Evolutionary conservation across 2,797 vertebrate genomes (phyloP), one percentile per base, ranked within the genome.

Genomic region (Karalla daura): DNA sequence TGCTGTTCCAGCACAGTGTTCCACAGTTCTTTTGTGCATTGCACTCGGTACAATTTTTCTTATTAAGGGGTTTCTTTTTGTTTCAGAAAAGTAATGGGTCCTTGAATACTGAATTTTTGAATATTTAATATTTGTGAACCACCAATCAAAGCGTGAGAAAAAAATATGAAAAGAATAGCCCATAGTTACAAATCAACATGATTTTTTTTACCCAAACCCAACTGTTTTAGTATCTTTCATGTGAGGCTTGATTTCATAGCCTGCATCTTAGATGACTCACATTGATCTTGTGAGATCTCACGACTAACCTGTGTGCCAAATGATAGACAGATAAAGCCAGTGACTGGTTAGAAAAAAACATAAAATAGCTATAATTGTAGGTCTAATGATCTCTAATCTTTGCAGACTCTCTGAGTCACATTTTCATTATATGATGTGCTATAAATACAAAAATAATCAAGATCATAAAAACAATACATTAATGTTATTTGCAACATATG

Each of bases 51-150:
- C 5, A 41, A 7, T 58, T 18, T 33, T 18, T 49, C 61, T 15
- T 51, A 35, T 54, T 10, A 49, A 30, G 45, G 17, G 59, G 71
- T 40, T 1, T 18, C 43, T 35, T 70, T 51, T 56, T 56, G 17
- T 63, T 70, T 45, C 14, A 21, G 12, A 12, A 2, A 59, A 69
- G n/a, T 40, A 18, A 47, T 43, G 2, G n/a, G n/a, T n/a, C n/a
- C n/a, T n/a, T n/a, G n/a, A n/a, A n/a, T n/a, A n/a, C n/a, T n/a
- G n/a, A n/a, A n/a, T n/a, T n/a, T n/a, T n/a, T 27, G 8, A 28
- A 17, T 15, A 21, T 59, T 40, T 62, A 20, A 46, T 50, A 52
- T 30, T 17, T 54, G 45, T 23, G 13, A 28, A n/a, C n/a, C n/a
- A n/a, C n/a, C n/a, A n/a, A n/a, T n/a, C n/a, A 45, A 6, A 41